Percentiles rank a stretch among this genome's conserved stretches.
phyloP scores from a whole-genome alignment of 2,113 vertebrate genomes.

The Myodes glareolus region DNA sequence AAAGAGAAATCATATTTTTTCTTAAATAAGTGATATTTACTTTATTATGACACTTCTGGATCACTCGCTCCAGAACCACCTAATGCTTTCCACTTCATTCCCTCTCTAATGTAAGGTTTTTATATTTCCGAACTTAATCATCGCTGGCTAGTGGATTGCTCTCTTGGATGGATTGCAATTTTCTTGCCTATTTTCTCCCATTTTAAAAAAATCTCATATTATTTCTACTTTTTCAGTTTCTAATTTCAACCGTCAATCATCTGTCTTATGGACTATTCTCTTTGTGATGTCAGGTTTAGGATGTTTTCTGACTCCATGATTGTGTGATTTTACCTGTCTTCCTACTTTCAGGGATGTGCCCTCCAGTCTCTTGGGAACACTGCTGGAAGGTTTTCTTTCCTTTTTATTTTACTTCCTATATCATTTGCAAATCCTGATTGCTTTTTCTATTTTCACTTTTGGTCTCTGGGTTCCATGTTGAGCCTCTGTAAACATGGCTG shows the following conservation, averaged over 20 bases:
- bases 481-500: background rate
- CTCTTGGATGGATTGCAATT: background rate
- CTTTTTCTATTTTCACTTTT: background rate
- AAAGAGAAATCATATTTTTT: background rate
- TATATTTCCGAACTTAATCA: background rate
- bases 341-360: background rate
- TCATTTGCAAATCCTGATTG: background rate
- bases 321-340: background rate
- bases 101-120: background rate
- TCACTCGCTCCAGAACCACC: background rate
- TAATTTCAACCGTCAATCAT: constrained; percentile 18
- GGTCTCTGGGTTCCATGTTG: background rate
- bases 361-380: constrained; percentile 29
- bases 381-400: background rate
- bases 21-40: background rate
- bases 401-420: background rate
- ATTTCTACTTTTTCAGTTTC: background rate
- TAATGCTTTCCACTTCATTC: background rate
- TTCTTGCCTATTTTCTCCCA: background rate
- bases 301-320: background rate
- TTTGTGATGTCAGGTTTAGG: background rate
- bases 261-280: background rate
- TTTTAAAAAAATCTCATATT: background rate
- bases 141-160: background rate
- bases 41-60: background rate